Evolutionary conservation across 2,797 vertebrate species (phyloP).

Genomic region (Phataginus tricuspis): DNA sequence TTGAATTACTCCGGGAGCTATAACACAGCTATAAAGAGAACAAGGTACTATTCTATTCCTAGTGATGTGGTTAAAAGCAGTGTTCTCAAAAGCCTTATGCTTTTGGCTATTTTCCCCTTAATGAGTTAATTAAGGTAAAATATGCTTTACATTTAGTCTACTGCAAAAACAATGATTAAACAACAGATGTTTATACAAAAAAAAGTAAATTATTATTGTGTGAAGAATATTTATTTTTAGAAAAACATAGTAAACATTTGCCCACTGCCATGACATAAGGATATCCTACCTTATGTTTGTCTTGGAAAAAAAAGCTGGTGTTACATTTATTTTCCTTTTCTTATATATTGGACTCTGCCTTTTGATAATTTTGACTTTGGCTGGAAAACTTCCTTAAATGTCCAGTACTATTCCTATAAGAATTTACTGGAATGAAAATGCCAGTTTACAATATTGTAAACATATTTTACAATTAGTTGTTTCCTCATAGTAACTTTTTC

Average conservation of each 20-base stretch:
- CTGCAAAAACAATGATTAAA: constrained; percentile 71
- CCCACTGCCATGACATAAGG: background rate
- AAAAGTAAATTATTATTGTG: constrained; percentile 57
- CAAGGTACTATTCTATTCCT: constrained; percentile 59
- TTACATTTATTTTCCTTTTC: constrained; percentile 32
- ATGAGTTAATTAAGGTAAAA: constrained; percentile 70
- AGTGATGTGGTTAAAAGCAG: constrained; percentile 42
- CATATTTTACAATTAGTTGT: background rate
- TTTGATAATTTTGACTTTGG: constrained; percentile 34
- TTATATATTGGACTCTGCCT: background rate
- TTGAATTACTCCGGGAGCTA: background rate
- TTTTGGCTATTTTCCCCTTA: constrained; percentile 51
- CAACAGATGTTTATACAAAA: constrained; percentile 33
- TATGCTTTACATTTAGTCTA: constrained; percentile 59
- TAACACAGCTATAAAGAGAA: constrained; percentile 61
- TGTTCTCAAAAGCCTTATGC: constrained; percentile 51
- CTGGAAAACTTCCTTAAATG: constrained; percentile 15
- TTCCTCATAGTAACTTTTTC: background rate
- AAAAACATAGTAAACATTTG: constrained; percentile 52
- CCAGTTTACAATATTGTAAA: background rate
- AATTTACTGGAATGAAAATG: background rate
- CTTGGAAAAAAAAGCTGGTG: background rate
- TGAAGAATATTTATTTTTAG: constrained; percentile 37
- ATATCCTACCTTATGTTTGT: background rate
- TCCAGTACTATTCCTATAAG: constrained; percentile 18